These are phyloP conservation scores for Pycnomerus fuliginosus DNA, from an alignment of 2,888 invertebrate species.

Conservation along the genomic window DNA sequence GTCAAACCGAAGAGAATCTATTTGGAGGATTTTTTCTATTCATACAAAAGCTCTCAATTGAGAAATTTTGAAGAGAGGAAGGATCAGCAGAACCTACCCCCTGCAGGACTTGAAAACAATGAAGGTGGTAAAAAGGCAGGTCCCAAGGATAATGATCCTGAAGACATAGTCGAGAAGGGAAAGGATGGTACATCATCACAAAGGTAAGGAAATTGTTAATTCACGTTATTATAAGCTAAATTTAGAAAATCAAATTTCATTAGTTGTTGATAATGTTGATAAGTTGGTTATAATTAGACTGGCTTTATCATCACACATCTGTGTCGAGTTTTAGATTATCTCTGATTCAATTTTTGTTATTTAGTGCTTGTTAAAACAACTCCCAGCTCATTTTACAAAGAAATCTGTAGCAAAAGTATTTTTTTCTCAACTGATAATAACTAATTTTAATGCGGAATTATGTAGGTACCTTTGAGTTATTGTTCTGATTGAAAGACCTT, in stretches of 20 bases:
- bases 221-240: not conserved
- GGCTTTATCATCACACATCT: not conserved
- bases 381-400: too few species aligned
- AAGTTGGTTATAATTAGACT: not conserved
- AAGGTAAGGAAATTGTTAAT: not conserved
- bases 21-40: constrained; percentile 11
- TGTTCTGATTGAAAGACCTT: too few species aligned
- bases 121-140: not conserved
- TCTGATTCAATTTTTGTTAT: too few species aligned
- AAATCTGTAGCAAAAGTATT: too few species aligned
- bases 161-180: not conserved
- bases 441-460: too few species aligned
- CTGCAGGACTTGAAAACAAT: not conserved
- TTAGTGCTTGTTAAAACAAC: too few species aligned
- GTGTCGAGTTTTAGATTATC: too few species aligned
- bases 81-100: too few species aligned
- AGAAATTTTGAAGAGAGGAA: too few species aligned
- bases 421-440: too few species aligned
- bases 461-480: too few species aligned
- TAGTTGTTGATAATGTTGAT: not conserved
- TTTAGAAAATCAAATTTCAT: not conserved
- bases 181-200: not conserved
- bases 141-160: not conserved
- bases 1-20: too few species aligned
- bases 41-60: constrained; percentile 7